Evolutionary conservation across 1,140 invertebrate genomes (phyloP).

Genomic region (Mercenaria mercenaria): DNA sequence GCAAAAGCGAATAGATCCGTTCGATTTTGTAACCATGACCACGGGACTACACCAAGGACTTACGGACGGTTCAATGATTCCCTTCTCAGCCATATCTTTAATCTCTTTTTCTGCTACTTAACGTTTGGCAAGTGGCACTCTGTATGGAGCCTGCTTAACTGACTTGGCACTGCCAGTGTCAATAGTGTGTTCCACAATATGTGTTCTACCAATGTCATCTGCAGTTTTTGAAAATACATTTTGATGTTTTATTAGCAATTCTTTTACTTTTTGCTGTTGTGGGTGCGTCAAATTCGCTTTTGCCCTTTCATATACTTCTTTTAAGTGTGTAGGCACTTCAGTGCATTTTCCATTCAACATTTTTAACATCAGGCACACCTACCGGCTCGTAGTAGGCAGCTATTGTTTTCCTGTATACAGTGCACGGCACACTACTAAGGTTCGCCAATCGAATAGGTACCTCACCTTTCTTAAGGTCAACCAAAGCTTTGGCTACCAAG

Average conservation of each 20-base stretch:
- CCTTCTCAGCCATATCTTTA: no score
- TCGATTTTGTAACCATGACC: conserved; percentile 86
- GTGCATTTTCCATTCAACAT: neutral
- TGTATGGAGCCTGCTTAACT: conserved; percentile 33
- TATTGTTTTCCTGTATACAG: conserved; percentile 1
- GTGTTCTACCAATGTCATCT: no score
- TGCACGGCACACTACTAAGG: neutral
- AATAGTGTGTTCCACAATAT: conserved; percentile 35
- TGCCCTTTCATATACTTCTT: no score
- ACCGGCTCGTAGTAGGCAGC: no score
- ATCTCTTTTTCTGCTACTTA: no score
- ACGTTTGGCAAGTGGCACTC: neutral
- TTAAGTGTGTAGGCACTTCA: no score
- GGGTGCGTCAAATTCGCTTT: neutral
- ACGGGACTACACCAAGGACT: conserved; percentile 87
- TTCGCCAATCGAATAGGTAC: neutral
- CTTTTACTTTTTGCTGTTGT: neutral
- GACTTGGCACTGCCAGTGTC: conserved; percentile 12
- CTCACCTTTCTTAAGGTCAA: neutral
- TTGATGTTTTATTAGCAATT: conserved; percentile 19
- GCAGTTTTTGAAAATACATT: conserved; percentile 32
- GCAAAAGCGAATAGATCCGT: no score
- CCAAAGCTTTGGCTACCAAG: neutral
- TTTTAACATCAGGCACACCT: neutral
- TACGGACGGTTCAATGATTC: conserved; percentile 80